Percentiles rank a stretch among this genome's conserved stretches.
phyloP scores from a whole-genome alignment of 53 echinoderm and acorn worm species.

The Henricia sp. region DNA sequence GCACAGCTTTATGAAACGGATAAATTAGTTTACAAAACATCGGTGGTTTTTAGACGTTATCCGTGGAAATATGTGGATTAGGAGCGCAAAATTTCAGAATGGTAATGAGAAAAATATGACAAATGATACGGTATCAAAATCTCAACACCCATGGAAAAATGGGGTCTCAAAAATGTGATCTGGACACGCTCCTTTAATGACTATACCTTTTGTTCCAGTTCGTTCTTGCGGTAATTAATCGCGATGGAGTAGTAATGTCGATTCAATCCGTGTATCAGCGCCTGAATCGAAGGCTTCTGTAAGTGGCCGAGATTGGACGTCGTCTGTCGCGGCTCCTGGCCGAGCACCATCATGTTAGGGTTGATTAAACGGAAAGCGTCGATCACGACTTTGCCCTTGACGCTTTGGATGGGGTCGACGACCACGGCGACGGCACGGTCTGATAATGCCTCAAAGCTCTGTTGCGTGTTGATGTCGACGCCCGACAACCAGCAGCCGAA shows the following conservation, averaged over 20 bases:
- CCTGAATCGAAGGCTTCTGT: constrained; percentile 99
- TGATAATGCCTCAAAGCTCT: constrained; percentile 98
- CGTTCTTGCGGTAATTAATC: constrained; percentile 99
- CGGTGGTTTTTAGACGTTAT: no score
- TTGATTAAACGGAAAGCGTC: constrained; percentile 98
- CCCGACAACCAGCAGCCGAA: constrained; percentile 99
- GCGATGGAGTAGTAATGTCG: constrained; percentile 99
- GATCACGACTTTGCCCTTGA: constrained; percentile 98
- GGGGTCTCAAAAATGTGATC: no score
- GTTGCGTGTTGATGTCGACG: constrained; percentile 99
- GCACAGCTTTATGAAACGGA: no score
- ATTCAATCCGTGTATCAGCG: constrained; percentile 95
- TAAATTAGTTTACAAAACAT: no score
- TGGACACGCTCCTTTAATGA: no score
- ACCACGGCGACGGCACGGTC: constrained; percentile 98
- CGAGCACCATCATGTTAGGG: constrained; percentile 99
- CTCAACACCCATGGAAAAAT: no score
- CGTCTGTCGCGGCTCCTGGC: constrained; percentile 98
- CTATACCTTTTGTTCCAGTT: constrained; percentile 99
- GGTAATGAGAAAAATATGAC: no score
- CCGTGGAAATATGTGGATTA: no score
- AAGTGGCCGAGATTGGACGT: constrained; percentile 97
- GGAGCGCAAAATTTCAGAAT: no score
- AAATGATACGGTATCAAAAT: no score
- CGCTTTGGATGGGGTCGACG: constrained; percentile 98